Evolutionary conservation across 2,797 vertebrate genomes (phyloP).

Genomic region (Chaunax sp.): DNA sequence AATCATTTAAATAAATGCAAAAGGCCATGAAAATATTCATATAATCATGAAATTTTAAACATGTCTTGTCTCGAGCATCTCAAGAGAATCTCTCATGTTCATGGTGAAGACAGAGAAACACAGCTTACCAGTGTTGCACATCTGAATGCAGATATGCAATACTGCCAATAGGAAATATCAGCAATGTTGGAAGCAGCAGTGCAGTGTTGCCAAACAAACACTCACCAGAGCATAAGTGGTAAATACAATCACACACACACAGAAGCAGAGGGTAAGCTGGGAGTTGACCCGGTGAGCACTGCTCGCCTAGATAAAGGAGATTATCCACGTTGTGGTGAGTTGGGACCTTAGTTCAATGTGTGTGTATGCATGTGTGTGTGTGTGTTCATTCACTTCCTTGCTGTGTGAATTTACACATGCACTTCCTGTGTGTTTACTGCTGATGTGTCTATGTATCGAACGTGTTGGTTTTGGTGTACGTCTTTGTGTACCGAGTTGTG

Average conservation of each 20-base stretch:
- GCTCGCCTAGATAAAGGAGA: constrained; percentile 75
- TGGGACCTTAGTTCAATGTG: constrained; percentile 24
- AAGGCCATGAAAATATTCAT: no score
- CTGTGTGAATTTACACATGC: constrained; percentile 5
- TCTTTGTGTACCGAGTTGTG: constrained; percentile 40
- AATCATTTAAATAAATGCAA: no score
- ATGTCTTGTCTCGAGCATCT: constrained; percentile 1
- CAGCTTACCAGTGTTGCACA: not conserved
- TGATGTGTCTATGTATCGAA: constrained; percentile 3
- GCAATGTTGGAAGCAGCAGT: constrained; percentile 35
- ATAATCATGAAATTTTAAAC: not conserved
- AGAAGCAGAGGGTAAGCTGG: constrained; percentile 58
- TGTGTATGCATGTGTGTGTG: constrained; percentile 20
- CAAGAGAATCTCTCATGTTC: constrained; percentile 12
- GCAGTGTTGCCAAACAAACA: constrained; percentile 58
- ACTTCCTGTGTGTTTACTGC: constrained; percentile 31
- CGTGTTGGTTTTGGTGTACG: constrained; percentile 19
- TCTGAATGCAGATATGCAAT: constrained; percentile 28
- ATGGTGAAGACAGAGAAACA: not conserved
- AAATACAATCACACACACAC: constrained; percentile 27
- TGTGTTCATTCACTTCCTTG: constrained; percentile 9
- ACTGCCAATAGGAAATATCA: constrained; percentile 30
- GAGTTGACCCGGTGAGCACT: constrained; percentile 69
- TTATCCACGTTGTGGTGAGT: constrained; percentile 66
- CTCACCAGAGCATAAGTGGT: constrained; percentile 36